Conservation (phyloP, 2,113 vertebrate genomes). For the Menidia beryllina region DNA sequence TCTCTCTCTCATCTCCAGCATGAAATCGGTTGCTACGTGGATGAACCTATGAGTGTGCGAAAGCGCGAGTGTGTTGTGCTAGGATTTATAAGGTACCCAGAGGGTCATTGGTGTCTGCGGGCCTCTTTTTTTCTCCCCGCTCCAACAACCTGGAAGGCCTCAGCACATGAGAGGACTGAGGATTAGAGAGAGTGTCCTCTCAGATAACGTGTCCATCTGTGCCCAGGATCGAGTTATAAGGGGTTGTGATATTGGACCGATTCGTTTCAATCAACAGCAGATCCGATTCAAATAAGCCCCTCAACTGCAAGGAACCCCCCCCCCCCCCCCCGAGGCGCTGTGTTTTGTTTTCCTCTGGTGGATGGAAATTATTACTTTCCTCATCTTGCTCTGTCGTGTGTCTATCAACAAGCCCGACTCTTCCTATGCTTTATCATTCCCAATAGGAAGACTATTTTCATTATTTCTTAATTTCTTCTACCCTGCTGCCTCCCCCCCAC, state of each 20-base stretch:
- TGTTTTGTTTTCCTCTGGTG: slow-evolving; percentile 53
- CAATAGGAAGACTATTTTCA: slow-evolving; percentile 51
- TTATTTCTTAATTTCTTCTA: slow-evolving; percentile 40
- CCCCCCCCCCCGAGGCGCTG: slow-evolving; percentile 55
- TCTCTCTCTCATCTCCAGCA: slow-evolving; percentile 50
- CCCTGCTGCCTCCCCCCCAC: slow-evolving; percentile 22
- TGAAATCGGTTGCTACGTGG: slow-evolving; percentile 68
- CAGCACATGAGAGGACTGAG: slow-evolving; percentile 73
- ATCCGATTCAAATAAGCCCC: slow-evolving; percentile 78
- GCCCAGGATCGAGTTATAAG: slow-evolving; percentile 78
- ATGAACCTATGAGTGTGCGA: slow-evolving; percentile 21
- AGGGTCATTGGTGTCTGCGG: slow-evolving; percentile 64
- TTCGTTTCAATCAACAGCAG: slow-evolving; percentile 81
- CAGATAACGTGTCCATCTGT: slow-evolving; percentile 80
- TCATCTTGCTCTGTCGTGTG: slow-evolving; percentile 36
- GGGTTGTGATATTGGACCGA: slow-evolving; percentile 75
- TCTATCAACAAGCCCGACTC: slow-evolving; percentile 18
- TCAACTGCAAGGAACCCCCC: slow-evolving; percentile 68
- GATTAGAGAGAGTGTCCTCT: slow-evolving; percentile 81
- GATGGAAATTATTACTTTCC: slow-evolving; percentile 35
- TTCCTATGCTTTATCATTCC: slow-evolving; percentile 41
- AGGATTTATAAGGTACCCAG: slow-evolving; percentile 14
- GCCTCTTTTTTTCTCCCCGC: slow-evolving; percentile 41
- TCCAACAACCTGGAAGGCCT: slow-evolving; percentile 64
- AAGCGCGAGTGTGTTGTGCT: neutral